These are phyloP conservation scores for Ganaspis brasiliensis DNA, from an alignment of 2,888 invertebrate species.

Conservation along the genomic window DNA sequence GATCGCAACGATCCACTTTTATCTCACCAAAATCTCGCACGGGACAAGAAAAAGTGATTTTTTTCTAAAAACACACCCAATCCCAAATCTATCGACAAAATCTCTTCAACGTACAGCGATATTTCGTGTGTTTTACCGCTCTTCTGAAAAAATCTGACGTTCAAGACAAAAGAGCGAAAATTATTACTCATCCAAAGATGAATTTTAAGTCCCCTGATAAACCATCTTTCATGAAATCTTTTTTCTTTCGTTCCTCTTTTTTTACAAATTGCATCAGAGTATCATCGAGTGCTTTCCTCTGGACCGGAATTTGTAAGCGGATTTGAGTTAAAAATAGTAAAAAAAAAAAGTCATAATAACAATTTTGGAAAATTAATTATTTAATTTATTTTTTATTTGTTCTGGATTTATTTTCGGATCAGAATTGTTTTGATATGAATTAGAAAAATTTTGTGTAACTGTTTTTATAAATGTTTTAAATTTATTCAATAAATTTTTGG, in stretches of 20 bases:
- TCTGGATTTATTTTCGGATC: too few relatives aligned
- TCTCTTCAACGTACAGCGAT: slow-evolving; percentile 33
- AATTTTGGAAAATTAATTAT: too few relatives aligned
- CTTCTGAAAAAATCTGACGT: slow-evolving; percentile 10
- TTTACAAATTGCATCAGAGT: neutral
- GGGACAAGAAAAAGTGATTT: slow-evolving; percentile 41
- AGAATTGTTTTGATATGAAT: too few relatives aligned
- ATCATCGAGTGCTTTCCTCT: too few relatives aligned
- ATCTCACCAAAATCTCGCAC: slow-evolving; percentile 29
- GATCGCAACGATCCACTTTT: slow-evolving; percentile 10
- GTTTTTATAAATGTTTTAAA: too few relatives aligned
- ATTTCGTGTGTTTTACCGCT: slow-evolving; percentile 18
- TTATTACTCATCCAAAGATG: slow-evolving; percentile 13
- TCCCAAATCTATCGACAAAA: slow-evolving; percentile 26
- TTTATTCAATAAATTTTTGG: too few relatives aligned
- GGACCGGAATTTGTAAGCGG: too few relatives aligned
- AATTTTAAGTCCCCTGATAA: slow-evolving; percentile 6
- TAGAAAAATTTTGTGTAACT: too few relatives aligned
- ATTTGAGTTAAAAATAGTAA: too few relatives aligned
- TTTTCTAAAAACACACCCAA: slow-evolving; percentile 21
- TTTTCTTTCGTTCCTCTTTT: neutral
- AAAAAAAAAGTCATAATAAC: too few relatives aligned
- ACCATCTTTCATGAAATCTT: neutral
- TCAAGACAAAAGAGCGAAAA: slow-evolving; percentile 4
- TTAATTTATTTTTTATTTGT: too few relatives aligned